Percentiles rank a stretch among this genome's conserved stretches.
Evolutionary conservation across 2,888 invertebrate species (phyloP).

Genomic region (Corythucha ciliata): DNA sequence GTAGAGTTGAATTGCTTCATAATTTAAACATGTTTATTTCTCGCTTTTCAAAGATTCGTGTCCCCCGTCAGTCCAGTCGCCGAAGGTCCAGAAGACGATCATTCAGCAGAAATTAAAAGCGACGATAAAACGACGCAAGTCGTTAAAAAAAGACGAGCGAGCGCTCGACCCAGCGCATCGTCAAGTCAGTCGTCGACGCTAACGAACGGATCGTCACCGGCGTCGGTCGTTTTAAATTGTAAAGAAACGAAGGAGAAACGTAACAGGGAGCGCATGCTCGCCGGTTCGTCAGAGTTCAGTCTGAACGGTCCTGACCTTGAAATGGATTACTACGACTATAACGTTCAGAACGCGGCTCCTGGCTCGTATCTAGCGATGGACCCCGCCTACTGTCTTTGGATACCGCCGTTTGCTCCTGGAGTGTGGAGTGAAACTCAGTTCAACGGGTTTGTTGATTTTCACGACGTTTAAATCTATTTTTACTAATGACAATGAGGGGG

Average conservation of each 20-base stretch:
- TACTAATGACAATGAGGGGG: no score
- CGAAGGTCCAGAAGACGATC: slow-evolving; percentile 30
- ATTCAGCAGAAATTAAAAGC: background rate
- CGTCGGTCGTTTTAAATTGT: slow-evolving; percentile 19
- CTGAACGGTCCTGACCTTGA: slow-evolving; percentile 64
- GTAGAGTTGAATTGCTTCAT: background rate
- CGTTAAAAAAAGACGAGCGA: slow-evolving; percentile 12
- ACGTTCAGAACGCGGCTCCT: slow-evolving; percentile 73
- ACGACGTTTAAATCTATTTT: no score
- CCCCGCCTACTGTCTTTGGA: slow-evolving; percentile 79
- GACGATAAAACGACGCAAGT: background rate
- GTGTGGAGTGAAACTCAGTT: slow-evolving; percentile 19
- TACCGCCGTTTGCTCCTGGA: slow-evolving; percentile 52
- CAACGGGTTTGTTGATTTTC: background rate
- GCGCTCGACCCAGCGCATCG: slow-evolving; percentile 28
- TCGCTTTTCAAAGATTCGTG: slow-evolving; percentile 28
- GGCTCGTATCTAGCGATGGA: slow-evolving; percentile 84
- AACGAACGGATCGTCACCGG: slow-evolving; percentile 44
- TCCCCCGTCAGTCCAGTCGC: slow-evolving; percentile 33
- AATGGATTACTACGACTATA: slow-evolving; percentile 81
- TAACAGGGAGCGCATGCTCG: slow-evolving; percentile 61
- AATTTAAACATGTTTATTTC: background rate
- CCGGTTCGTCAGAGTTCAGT: slow-evolving; percentile 68
- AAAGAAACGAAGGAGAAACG: slow-evolving; percentile 71
- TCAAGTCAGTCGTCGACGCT: slow-evolving; percentile 44